Percentiles rank a stretch among this genome's conserved stretches.
Conservation (phyloP, 2,113 vertebrate genomes). For the Burhinus oedicnemus region DNA sequence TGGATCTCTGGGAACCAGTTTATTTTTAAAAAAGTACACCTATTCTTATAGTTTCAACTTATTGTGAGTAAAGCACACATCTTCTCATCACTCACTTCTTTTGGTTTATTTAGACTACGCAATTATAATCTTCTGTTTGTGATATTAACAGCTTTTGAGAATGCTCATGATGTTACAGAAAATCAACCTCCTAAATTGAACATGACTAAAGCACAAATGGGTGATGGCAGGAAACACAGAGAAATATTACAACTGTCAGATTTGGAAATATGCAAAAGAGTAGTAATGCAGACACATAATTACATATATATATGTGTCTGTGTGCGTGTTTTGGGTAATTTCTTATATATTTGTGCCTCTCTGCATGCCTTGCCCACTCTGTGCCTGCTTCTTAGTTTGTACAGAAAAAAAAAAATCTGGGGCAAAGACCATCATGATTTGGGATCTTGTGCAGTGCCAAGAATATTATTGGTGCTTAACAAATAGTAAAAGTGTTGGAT, state of each 20-base stretch:
- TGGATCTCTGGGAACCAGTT: neutral
- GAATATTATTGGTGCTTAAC: neutral
- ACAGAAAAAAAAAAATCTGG: neutral
- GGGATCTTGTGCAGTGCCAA: neutral
- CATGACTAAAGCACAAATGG: neutral
- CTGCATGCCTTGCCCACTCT: neutral
- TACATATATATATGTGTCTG: accelerated
- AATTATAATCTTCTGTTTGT: neutral
- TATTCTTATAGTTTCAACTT: neutral
- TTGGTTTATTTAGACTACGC: neutral
- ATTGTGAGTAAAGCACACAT: neutral
- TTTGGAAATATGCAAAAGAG: neutral
- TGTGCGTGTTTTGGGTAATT: neutral
- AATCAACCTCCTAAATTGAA: neutral
- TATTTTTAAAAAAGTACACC: neutral
- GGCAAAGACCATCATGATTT: neutral
- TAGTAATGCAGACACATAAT: neutral
- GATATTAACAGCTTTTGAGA: constrained; percentile 33
- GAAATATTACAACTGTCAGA: neutral
- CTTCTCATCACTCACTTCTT: neutral
- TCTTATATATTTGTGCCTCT: neutral
- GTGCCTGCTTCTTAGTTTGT: neutral
- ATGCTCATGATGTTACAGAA: neutral
- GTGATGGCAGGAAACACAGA: neutral
- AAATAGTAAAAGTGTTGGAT: neutral